Base-by-base conservation (phyloP, 2,113 vertebrate species). In the Hiodon tergisus region DNA sequence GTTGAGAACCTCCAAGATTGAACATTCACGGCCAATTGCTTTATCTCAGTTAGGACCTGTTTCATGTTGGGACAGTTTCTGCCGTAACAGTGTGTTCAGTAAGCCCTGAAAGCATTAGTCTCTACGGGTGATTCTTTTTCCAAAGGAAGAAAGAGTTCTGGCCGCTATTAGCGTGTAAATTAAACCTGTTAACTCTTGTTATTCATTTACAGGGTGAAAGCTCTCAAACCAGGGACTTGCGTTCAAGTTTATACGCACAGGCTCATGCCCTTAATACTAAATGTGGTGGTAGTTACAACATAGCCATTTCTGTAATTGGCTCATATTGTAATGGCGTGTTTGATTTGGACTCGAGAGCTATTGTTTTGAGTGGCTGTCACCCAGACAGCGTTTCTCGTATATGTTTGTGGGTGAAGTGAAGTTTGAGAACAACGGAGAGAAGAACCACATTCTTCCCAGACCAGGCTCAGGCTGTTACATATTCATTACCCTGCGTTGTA, bases 401-500 rank as follows among this genome's bases (percentile, higher is more conserved):
- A 3, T 53, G 16, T 73, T 76, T 61, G 66, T 70, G 66, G 66
- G 67, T 52, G 13, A 59, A 52, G 17, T 53, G 11, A 13, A n/a
- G 11, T 47, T n/a, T 17, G 52, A 57, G 5, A 16, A 31, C 31
- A 31, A 31, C 31, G 31, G 31, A 31, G 31, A 1, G 31, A 31
- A 31, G 31, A 31, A 31, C 31, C 31, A 31, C 31, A 31, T 31
- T 31, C 31, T 31, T 31, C 31, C 31, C 31, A 31, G 31, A 31
- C 31, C 31, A 31, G 31, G 31, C 31, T 31, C 31, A 31, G 31
- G 31, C 31, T 51, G 31, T 7, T 60, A 7, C 71, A 74, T 78
- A 79, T 79, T 78, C 62, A 78, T 81, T 7, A 75, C 71, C 58
- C 69, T 69, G 53, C 72, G 59, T 46, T 8, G 61, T 54, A 71